Percentiles rank a stretch among this genome's conserved stretches.
These are phyloP conservation scores for Exocentrus adspersus DNA, from an alignment of 2,888 invertebrate genomes.

Conservation along the genomic window DNA sequence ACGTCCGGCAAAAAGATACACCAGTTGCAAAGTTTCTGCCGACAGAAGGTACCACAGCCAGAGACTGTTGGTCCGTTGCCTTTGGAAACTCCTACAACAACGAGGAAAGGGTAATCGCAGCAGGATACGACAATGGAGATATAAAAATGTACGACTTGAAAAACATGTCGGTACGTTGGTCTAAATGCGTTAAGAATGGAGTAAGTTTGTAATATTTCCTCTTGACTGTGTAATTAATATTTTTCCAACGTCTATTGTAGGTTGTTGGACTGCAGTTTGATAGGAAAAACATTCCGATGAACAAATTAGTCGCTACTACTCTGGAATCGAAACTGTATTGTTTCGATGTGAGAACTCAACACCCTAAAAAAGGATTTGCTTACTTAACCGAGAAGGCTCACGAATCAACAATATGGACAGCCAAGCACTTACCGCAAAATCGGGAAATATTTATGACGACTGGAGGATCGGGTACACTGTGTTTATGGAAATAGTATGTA, in stretches of 20 bases:
- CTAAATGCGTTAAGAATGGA: slow-evolving; percentile 92
- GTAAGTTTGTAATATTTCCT: too few species aligned
- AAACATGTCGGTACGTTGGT: slow-evolving; percentile 87
- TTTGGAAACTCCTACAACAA: slow-evolving; percentile 93
- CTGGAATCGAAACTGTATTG: slow-evolving; percentile 90
- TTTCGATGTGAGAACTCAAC: slow-evolving; percentile 89
- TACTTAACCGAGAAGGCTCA: slow-evolving; percentile 67
- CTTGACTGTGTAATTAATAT: too few species aligned
- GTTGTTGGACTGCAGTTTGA: slow-evolving; percentile 91
- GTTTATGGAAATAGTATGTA: slow-evolving; percentile 95
- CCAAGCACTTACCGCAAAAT: slow-evolving; percentile 91
- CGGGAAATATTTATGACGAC: slow-evolving; percentile 91
- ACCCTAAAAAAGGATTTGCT: slow-evolving; percentile 87
- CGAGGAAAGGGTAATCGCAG: slow-evolving; percentile 85
- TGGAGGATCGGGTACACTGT: slow-evolving; percentile 89
- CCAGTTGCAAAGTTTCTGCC: slow-evolving; percentile 93
- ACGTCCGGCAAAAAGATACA: slow-evolving; percentile 86
- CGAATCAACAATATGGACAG: slow-evolving; percentile 88
- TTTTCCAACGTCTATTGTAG: too few species aligned
- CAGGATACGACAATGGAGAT: slow-evolving; percentile 97
- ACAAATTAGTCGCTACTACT: slow-evolving; percentile 91
- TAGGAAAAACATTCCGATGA: slow-evolving; percentile 93
- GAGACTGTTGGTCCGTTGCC: slow-evolving; percentile 95
- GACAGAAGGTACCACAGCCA: slow-evolving; percentile 71
- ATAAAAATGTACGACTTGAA: slow-evolving; percentile 92